Conservation (phyloP, 2,797 vertebrate species). For the Thripadectes ignobilis region DNA sequence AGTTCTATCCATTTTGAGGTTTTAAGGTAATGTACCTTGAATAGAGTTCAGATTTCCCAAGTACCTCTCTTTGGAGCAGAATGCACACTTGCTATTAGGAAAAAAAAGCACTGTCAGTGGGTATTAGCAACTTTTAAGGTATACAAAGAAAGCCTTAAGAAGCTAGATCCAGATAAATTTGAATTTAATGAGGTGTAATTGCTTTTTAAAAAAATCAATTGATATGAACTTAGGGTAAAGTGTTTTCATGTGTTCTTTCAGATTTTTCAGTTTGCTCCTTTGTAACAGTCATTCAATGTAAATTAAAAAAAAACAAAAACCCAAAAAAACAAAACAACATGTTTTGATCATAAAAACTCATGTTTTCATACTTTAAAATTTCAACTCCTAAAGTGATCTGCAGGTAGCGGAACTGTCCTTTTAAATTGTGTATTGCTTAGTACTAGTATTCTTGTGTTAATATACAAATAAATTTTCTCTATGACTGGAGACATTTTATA, state of each 20-base stretch:
- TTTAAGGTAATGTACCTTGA: constrained; percentile 6
- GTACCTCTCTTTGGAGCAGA: constrained; percentile 6
- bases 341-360: background rate
- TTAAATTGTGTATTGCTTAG: background rate
- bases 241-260: background rate
- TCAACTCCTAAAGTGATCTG: background rate
- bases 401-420: background rate
- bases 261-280: background rate
- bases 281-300: background rate
- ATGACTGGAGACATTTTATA: background rate
- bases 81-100: background rate
- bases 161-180: background rate
- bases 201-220: background rate
- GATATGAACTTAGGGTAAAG: background rate
- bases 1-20: background rate
- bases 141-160: background rate
- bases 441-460: background rate
- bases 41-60: background rate
- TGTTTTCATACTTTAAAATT: constrained; percentile 5
- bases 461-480: background rate
- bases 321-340: background rate
- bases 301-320: constrained; percentile 9
- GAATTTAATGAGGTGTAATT: background rate
- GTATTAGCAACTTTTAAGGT: background rate
- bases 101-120: background rate